Evolutionary conservation across 2,888 invertebrate genomes (phyloP), one percentile per base, ranked within the genome.

Genomic region (Heteropelma amictum): DNA sequence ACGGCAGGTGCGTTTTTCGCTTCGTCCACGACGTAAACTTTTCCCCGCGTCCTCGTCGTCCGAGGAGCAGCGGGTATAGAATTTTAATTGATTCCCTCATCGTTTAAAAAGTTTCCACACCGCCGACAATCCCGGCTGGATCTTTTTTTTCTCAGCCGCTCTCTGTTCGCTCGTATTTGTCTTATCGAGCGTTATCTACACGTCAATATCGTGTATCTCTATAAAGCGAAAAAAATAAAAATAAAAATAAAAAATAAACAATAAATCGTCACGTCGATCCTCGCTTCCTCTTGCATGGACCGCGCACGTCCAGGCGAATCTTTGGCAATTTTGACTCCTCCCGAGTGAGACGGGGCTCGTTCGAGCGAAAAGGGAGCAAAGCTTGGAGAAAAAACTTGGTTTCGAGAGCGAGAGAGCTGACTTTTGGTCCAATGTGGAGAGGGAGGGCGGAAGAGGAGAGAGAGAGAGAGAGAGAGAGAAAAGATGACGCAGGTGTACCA

Each of bases 381-480:
- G 7, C n/a, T n/a, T n/a, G n/a, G 3, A 35, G n/a, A 47, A 28
- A 49, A 14, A 38, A 21, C 17, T n/a, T n/a, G 30, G 14, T 47
- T 33, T n/a, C 33, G 35, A 26, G 12, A 54, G 23, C 45, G 6
- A 35, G 47, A 47, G 26, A 40, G 45, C 47, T 5, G 12, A 23
- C 12, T n/a, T 12, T 6, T n/a, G 6, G 26, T 12, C 7, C 7
- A 47, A 10, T 17, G 8, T 38, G 2, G 14, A 17, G 45, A 26
- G 54, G 1, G 12, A 40, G 53, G 21, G 40, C 12, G 65, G 64
- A 68, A 76, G 69, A 69, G 63, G 74, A 67, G 77, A 70, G 42
- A 65, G 70, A 68, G 69, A 61, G 58, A 56, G 60, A 65, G 61
- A 40, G 45, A 28, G 35, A 75, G 47, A 63, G 33, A 51, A 53